Evolutionary conservation across 2,797 vertebrate species (phyloP).

Genomic region (Arctocebus calabarensis): DNA sequence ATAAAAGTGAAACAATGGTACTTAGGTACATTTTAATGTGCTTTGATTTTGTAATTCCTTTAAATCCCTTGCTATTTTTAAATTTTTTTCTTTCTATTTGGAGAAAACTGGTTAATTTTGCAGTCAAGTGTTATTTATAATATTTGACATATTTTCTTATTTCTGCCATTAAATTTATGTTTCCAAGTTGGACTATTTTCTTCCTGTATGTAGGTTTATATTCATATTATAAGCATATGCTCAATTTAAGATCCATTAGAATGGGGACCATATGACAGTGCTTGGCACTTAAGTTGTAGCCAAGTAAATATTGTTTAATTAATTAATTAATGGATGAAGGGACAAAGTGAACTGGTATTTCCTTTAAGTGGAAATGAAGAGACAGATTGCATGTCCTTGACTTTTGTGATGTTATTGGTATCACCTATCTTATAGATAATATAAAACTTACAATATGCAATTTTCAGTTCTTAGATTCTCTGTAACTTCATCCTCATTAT

Average conservation of each 20-base stretch:
- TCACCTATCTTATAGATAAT: neutral
- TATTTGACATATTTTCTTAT: neutral
- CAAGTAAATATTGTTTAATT: constrained; percentile 19
- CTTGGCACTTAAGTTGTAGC: neutral
- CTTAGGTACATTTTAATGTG: neutral
- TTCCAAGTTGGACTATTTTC: constrained; percentile 14
- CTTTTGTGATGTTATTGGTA: neutral
- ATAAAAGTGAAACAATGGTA: constrained; percentile 3
- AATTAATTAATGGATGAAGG: constrained; percentile 21
- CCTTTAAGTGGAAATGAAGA: neutral
- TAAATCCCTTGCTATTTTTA: neutral
- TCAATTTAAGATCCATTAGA: neutral
- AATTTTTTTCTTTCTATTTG: neutral
- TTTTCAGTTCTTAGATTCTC: neutral
- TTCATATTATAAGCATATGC: neutral
- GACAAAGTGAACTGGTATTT: neutral
- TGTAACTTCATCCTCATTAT: neutral
- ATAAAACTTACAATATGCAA: neutral
- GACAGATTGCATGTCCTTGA: neutral
- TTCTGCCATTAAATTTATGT: neutral
- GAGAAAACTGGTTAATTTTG: constrained; percentile 24
- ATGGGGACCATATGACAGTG: neutral
- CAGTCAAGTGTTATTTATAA: neutral
- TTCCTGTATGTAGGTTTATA: neutral
- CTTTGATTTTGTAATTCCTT: constrained; percentile 44